phyloP scores from a whole-genome alignment of 2,888 invertebrate species.

The Metalampra italica region DNA sequence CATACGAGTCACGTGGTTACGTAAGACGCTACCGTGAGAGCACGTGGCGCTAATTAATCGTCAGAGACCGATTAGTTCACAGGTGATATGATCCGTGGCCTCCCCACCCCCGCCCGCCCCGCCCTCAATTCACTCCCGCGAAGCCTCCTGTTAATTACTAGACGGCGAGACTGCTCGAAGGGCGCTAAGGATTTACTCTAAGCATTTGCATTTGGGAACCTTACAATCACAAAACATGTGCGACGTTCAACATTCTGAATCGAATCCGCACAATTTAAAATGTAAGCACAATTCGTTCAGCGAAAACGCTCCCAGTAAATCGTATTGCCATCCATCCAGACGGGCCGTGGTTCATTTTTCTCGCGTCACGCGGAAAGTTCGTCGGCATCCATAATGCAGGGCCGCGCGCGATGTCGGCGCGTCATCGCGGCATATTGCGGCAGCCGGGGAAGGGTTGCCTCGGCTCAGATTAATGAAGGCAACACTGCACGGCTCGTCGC shows the following conservation, averaged over 20 bases:
- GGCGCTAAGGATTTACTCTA: slow-evolving; percentile 42
- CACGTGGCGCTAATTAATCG: slow-evolving; percentile 72
- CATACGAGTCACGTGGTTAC: slow-evolving; percentile 30
- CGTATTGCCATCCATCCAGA: slow-evolving; percentile 61
- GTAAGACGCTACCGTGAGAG: slow-evolving; percentile 34
- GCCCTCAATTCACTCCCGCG: slow-evolving; percentile 18
- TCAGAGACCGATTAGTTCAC: slow-evolving; percentile 69
- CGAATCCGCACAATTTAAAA: neutral
- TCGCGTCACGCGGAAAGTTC: slow-evolving; percentile 70
- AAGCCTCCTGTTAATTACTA: slow-evolving; percentile 51
- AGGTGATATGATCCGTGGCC: slow-evolving; percentile 68
- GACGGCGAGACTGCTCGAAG: slow-evolving; percentile 51
- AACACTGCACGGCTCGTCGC: slow-evolving; percentile 27
- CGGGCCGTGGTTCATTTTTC: slow-evolving; percentile 72
- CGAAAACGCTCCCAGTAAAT: slow-evolving; percentile 35
- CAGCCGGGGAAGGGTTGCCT: slow-evolving; percentile 47
- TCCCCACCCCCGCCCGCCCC: slow-evolving; percentile 27
- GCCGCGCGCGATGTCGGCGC: slow-evolving; percentile 70
- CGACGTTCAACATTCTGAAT: no score
- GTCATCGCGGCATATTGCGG: slow-evolving; percentile 71
- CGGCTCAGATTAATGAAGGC: slow-evolving; percentile 53
- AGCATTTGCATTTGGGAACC: slow-evolving; percentile 22
- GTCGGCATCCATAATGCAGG: slow-evolving; percentile 73
- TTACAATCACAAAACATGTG: neutral
- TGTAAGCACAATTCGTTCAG: neutral